A percentile compares a stretch with the other conserved stretches of the same genome.
Evolutionary conservation across 2,888 invertebrate species (phyloP).

Genomic region (Coleophora flavipennella): DNA sequence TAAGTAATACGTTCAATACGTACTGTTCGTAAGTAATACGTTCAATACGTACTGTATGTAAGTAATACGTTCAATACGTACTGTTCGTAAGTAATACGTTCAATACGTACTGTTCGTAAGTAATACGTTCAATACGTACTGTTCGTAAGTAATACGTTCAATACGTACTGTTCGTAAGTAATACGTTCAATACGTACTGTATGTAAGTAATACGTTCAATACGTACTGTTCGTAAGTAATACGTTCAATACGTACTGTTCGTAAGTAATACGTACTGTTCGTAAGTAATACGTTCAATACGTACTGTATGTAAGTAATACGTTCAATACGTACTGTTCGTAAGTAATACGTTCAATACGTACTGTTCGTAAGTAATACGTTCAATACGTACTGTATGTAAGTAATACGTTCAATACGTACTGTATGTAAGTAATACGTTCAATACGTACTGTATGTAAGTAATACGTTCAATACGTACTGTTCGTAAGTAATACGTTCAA

Average conservation of each 20-base stretch:
- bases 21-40: conserved; percentile 49
- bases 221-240: conserved; percentile 49
- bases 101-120: conserved; percentile 47
- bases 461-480: conserved; percentile 44
- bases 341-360: conserved; percentile 44
- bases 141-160: conserved; percentile 46
- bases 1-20: conserved; percentile 42
- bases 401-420: conserved; percentile 46
- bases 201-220: conserved; percentile 44
- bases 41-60: conserved; percentile 49
- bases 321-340: conserved; percentile 46
- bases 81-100: conserved; percentile 47
- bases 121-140: conserved; percentile 46
- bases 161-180: conserved; percentile 50
- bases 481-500: conserved; percentile 46
- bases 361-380: conserved; percentile 50
- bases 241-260: conserved; percentile 46
- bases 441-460: conserved; percentile 49
- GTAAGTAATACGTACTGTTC: conserved; percentile 44
- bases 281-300: too few species aligned
- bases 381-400: conserved; percentile 47
- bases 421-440: conserved; percentile 45
- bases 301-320: conserved; percentile 47
- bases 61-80: conserved; percentile 44
- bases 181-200: conserved; percentile 44